A percentile compares a stretch with the other conserved stretches of the same genome.
These are phyloP conservation scores for Atopsyche davidsoni DNA, from an alignment of 1,140 invertebrate species.

Conservation along the genomic window DNA sequence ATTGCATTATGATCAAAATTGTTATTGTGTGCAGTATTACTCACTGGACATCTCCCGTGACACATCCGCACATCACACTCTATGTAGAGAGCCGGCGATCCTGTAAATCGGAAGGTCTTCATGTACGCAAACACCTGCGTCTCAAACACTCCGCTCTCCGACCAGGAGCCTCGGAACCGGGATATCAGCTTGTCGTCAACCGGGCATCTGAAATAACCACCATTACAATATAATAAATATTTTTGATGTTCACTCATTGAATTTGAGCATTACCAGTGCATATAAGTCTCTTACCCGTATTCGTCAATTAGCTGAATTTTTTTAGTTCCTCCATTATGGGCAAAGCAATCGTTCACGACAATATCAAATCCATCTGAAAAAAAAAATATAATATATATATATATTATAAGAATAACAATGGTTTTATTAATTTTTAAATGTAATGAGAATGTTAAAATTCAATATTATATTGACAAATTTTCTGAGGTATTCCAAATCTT, in stretches of 20 bases:
- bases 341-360: conserved; percentile 92
- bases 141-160: conserved; percentile 81
- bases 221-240: not conserved
- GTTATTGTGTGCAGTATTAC: conserved; percentile 36
- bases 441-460: not conserved
- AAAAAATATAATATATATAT: conserved; percentile 29
- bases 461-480: no score
- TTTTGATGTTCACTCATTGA: not conserved
- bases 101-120: conserved; percentile 92
- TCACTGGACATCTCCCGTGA: conserved; percentile 86
- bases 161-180: conserved; percentile 87
- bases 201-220: conserved; percentile 62
- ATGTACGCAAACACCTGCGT: conserved; percentile 92
- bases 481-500: no score
- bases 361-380: conserved; percentile 87
- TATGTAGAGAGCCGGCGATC: conserved; percentile 87
- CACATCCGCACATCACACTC: conserved; percentile 94
- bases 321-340: conserved; percentile 89
- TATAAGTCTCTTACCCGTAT: conserved; percentile 61
- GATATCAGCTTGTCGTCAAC: conserved; percentile 90
- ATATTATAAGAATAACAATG: no score
- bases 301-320: conserved; percentile 88
- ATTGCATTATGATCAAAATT: not conserved
- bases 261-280: not conserved
- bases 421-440: conserved; percentile 17